Percentiles rank a stretch among this genome's conserved stretches.
Conservation (phyloP, 2,797 vertebrate genomes). For the Coregonus sp. region DNA sequence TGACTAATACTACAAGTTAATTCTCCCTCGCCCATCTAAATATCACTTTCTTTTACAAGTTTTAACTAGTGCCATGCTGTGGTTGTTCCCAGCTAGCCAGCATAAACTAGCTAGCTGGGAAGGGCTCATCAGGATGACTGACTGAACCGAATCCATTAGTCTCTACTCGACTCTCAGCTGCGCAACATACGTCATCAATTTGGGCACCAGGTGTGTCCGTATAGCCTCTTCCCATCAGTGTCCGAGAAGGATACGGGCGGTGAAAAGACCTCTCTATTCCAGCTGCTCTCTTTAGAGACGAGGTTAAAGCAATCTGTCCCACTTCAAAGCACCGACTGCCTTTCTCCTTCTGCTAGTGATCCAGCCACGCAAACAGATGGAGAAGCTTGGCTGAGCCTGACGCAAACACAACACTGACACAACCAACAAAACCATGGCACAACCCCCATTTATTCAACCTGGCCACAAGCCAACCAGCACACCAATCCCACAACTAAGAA, state of each 20-base stretch:
- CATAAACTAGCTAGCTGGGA: no score
- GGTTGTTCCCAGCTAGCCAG: no score
- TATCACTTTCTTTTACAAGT: no score
- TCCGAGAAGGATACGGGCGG: slow-evolving; percentile 69
- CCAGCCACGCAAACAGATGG: slow-evolving; percentile 60
- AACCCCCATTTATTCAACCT: background rate
- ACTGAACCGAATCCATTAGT: no score
- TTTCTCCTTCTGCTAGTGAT: slow-evolving; percentile 45
- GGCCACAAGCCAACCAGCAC: background rate
- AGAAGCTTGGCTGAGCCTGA: slow-evolving; percentile 42
- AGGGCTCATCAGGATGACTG: no score
- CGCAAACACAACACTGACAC: slow-evolving; percentile 43
- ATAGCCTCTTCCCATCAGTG: slow-evolving; percentile 47
- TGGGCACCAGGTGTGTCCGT: no score
- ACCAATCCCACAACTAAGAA: background rate
- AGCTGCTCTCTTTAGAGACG: slow-evolving; percentile 70
- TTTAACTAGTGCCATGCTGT: no score
- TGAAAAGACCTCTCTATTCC: slow-evolving; percentile 76
- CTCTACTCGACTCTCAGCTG: no score
- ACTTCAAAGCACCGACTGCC: slow-evolving; percentile 65
- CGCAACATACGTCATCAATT: no score
- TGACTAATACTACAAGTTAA: no score
- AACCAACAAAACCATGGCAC: background rate
- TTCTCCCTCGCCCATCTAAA: no score
- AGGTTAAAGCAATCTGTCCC: slow-evolving; percentile 79